These are phyloP conservation scores for Orussus abietinus DNA, from an alignment of 1,140 invertebrate species.

Conservation along the genomic window DNA sequence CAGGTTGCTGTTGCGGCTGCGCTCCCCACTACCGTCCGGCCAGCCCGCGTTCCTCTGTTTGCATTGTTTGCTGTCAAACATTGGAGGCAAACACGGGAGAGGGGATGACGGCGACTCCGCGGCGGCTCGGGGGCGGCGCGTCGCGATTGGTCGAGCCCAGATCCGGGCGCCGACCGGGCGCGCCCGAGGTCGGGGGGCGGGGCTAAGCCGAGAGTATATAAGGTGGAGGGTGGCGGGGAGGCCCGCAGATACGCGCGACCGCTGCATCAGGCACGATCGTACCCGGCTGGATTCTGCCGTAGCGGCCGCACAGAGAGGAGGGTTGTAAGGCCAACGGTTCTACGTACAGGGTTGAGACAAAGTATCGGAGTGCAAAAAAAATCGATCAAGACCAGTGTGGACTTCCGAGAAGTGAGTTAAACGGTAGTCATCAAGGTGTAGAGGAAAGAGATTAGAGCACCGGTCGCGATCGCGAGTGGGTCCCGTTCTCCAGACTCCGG, in stretches of 20 bases:
- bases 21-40: constrained; percentile 31
- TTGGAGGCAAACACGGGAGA: constrained; percentile 33
- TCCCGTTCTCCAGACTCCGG: too few relatives aligned
- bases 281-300: too few relatives aligned
- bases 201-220: constrained; percentile 17
- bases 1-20: constrained; percentile 36
- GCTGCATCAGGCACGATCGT: too few relatives aligned
- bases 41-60: constrained; percentile 22
- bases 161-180: neutral
- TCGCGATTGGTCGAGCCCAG: constrained; percentile 25
- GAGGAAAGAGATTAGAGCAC: too few relatives aligned
- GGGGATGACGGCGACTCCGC: constrained; percentile 12
- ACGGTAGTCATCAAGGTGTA: too few relatives aligned
- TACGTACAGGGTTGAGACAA: too few relatives aligned
- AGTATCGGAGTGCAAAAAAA: too few relatives aligned
- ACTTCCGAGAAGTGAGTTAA: too few relatives aligned
- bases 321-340: too few relatives aligned
- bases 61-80: constrained; percentile 49
- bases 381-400: too few relatives aligned
- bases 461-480: too few relatives aligned
- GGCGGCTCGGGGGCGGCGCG: neutral
- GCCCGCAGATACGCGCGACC: constrained; percentile 25
- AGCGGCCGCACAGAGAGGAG: too few relatives aligned
- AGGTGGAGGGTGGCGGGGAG: constrained; percentile 1
- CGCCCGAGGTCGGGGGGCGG: constrained; percentile 11